Conservation (phyloP, 2,113 vertebrate species). For the Lophochroa leadbeateri region DNA sequence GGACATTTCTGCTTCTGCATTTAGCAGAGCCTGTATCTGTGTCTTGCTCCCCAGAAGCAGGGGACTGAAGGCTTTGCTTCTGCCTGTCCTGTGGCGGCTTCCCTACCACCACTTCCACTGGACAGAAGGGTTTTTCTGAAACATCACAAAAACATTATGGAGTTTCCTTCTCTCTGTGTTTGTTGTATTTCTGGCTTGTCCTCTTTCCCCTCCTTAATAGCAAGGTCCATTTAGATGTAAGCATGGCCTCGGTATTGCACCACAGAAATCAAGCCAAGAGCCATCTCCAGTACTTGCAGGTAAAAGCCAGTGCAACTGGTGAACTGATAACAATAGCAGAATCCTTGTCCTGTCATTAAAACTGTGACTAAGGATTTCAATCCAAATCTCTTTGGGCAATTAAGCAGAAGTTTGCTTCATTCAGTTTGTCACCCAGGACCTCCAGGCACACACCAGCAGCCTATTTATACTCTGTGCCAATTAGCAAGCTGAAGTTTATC, state of each 20-base stretch:
- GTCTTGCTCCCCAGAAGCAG: neutral
- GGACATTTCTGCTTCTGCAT: neutral
- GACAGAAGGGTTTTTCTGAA: neutral
- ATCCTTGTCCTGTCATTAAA: neutral
- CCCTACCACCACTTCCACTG: rapidly evolving
- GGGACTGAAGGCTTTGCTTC: neutral
- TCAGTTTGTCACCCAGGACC: neutral
- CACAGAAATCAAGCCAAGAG: neutral
- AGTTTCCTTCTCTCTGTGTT: neutral
- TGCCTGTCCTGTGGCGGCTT: neutral
- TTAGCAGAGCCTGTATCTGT: neutral
- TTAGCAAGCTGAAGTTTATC: neutral
- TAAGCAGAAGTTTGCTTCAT: neutral
- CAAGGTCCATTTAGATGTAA: rapidly evolving
- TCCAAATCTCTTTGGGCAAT: neutral
- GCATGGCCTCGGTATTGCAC: no score
- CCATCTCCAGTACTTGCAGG: neutral
- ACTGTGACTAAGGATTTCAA: neutral
- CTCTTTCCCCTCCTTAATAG: neutral
- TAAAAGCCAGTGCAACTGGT: neutral
- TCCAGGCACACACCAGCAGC: neutral
- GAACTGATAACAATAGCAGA: neutral
- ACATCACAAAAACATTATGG: rapidly evolving
- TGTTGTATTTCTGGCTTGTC: neutral
- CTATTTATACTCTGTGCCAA: neutral